Percentiles rank a stretch among this genome's conserved stretches.
Conservation (phyloP, 2,113 vertebrate species). For the Atractosteus spatula region DNA sequence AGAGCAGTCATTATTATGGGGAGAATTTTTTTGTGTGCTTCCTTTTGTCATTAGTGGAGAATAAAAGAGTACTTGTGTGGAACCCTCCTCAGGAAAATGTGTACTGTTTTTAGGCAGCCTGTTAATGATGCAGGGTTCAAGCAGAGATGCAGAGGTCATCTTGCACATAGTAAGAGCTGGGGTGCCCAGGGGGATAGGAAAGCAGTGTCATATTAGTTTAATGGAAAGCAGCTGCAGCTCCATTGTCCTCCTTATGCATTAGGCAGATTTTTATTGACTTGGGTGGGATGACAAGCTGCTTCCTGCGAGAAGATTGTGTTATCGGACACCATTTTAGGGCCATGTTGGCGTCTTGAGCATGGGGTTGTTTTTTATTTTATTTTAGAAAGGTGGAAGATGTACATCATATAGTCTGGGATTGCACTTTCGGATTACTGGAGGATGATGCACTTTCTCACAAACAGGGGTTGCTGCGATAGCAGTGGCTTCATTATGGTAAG, state of each 20-base stretch:
- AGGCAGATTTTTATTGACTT: not conserved
- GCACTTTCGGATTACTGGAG: not conserved
- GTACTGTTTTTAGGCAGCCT: not conserved
- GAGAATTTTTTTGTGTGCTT: not conserved
- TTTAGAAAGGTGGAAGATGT: too few relatives aligned
- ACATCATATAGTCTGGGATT: not conserved
- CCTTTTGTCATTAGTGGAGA: not conserved
- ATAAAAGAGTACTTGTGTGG: conserved; percentile 14
- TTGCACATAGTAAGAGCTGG: not conserved
- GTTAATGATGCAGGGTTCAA: not conserved
- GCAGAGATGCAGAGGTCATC: conserved; percentile 1
- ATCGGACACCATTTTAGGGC: conserved; percentile 14
- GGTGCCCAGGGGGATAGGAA: not conserved
- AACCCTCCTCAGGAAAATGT: not conserved
- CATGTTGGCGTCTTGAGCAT: not conserved
- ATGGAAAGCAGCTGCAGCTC: conserved; percentile 33
- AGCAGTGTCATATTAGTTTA: conserved; percentile 6
- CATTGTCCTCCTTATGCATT: conserved; percentile 16
- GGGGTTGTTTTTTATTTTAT: not conserved
- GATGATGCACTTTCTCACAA: conserved; percentile 1
- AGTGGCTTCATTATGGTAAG: conserved; percentile 19
- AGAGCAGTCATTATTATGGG: too few relatives aligned
- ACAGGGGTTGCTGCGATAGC: not conserved
- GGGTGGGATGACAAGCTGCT: conserved; percentile 26
- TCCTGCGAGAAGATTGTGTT: conserved; percentile 32